These are phyloP conservation scores for Mus caroli DNA, from an alignment of 2,797 vertebrate species.

Conservation along the genomic window DNA sequence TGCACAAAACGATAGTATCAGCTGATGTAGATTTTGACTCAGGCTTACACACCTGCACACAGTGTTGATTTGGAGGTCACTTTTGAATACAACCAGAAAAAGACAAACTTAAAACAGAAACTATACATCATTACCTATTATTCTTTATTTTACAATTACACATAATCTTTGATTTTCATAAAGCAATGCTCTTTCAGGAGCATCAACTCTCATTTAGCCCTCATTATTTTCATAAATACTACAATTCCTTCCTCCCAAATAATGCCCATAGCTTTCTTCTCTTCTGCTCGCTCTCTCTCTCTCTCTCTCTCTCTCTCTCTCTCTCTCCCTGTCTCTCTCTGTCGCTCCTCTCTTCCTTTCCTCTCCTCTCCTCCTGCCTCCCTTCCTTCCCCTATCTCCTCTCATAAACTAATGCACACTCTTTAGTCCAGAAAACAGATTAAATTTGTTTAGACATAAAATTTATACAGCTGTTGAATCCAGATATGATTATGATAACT, in stretches of 20 bases:
- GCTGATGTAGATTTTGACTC: slow-evolving; percentile 26
- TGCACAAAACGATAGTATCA: not conserved
- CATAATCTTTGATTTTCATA: not conserved
- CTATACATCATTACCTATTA: not conserved
- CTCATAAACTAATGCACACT: not conserved
- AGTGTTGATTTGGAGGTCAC: not conserved
- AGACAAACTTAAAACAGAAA: slow-evolving; percentile 1
- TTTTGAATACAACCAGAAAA: slow-evolving; percentile 1
- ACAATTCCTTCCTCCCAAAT: not conserved
- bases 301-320: not conserved
- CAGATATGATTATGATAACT: not conserved
- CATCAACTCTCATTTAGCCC: not conserved
- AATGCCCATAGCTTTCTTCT: not conserved
- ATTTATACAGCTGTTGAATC: not conserved
- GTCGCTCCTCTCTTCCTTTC: rapidly evolving
- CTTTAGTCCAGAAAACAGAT: slow-evolving; percentile 21
- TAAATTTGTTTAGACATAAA: not conserved
- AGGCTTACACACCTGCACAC: not conserved
- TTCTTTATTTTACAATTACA: not conserved
- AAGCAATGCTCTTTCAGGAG: not conserved
- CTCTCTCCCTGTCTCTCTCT: not conserved
- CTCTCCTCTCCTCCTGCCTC: not conserved
- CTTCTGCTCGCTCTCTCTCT: too few relatives aligned
- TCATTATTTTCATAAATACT: not conserved
- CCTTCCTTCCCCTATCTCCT: not conserved